Conservation (phyloP, 2,113 vertebrate species). For the Mus pahari region DNA sequence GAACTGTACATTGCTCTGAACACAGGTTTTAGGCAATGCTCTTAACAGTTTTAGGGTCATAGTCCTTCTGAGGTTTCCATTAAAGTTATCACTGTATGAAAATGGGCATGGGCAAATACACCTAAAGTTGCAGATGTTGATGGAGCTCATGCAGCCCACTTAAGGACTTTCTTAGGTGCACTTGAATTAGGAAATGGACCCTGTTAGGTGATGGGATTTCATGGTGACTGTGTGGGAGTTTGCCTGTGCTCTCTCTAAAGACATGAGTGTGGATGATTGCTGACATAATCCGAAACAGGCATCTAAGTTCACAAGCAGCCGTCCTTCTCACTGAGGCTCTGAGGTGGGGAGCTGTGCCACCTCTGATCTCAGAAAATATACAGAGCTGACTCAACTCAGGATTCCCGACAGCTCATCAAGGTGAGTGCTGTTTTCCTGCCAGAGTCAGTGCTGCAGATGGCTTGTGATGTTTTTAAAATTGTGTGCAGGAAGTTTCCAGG, state of each 20-base stretch:
- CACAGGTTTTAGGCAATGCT: neutral
- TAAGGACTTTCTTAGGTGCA: neutral
- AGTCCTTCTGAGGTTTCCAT: neutral
- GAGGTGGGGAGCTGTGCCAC: neutral
- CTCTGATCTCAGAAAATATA: neutral
- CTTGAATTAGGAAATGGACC: neutral
- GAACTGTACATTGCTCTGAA: neutral
- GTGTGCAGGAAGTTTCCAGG: constrained; percentile 47
- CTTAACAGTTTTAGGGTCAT: neutral
- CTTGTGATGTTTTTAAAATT: constrained; percentile 69
- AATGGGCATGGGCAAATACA: neutral
- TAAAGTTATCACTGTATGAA: neutral
- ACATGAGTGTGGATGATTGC: neutral
- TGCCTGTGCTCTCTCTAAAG: neutral
- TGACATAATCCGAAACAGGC: neutral
- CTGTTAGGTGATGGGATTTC: neutral
- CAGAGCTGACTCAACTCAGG: neutral
- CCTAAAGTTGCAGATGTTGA: neutral
- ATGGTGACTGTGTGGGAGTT: neutral
- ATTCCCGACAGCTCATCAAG: neutral
- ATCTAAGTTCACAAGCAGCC: neutral
- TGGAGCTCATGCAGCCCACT: too few relatives aligned
- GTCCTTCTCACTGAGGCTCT: neutral
- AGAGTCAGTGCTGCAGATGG: constrained; percentile 54
- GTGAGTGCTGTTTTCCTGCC: constrained; percentile 14